Conservation (phyloP, 2,113 vertebrate genomes). For the Picathartes gymnocephalus region DNA sequence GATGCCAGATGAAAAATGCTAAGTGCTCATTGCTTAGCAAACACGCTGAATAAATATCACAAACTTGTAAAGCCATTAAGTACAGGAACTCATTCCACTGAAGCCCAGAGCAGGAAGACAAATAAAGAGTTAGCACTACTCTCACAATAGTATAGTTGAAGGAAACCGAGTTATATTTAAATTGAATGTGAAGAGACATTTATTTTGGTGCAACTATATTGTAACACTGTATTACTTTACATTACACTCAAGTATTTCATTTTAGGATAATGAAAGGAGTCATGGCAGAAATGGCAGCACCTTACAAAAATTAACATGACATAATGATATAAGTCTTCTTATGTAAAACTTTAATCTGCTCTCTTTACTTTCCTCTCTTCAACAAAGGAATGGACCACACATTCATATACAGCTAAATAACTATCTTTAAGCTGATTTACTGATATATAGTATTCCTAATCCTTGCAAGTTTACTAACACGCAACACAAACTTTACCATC, state of each 20-base stretch:
- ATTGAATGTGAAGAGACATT: neutral
- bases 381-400: neutral
- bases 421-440: neutral
- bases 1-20: conserved; percentile 38
- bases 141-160: neutral
- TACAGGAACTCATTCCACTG: conserved; percentile 9
- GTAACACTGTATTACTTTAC: neutral
- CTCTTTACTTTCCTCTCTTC: neutral
- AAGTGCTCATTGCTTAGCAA: conserved; percentile 38
- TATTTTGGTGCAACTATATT: neutral
- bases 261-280: neutral
- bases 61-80: conserved; percentile 35
- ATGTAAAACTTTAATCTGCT: neutral
- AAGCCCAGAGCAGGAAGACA: conserved; percentile 29
- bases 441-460: neutral
- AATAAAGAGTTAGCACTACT: neutral
- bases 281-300: neutral
- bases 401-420: neutral
- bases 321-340: neutral
- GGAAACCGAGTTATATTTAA: neutral
- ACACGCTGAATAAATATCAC: conserved; percentile 35
- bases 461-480: neutral
- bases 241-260: neutral
- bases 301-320: neutral
- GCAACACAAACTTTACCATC: neutral